Evolutionary conservation across 2,797 vertebrate species (phyloP).

Genomic region (Chaetodon trifasciatus): DNA sequence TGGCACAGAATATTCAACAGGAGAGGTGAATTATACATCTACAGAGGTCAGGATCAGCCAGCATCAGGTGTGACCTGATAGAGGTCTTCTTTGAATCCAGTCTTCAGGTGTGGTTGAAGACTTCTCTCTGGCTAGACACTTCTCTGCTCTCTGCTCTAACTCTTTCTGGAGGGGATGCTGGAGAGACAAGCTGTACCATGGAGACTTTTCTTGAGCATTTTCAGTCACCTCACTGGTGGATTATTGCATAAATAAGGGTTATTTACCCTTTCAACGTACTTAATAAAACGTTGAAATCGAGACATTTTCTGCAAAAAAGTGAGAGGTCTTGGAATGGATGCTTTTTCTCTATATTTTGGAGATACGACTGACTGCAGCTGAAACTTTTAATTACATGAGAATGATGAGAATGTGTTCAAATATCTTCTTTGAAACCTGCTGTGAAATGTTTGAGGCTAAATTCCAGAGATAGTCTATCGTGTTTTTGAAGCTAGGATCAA

Average conservation of each 20-base stretch:
- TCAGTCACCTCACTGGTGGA: not conserved
- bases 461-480: not conserved
- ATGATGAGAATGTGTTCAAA: constrained; percentile 17
- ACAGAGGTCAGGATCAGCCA: constrained; percentile 68
- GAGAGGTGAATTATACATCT: constrained; percentile 80
- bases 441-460: constrained; percentile 13
- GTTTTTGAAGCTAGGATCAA: constrained; percentile 25
- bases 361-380: not conserved
- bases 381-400: constrained; percentile 6
- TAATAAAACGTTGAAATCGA: not conserved
- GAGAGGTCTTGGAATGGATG: not conserved
- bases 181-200: not conserved
- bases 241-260: not conserved
- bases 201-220: constrained; percentile 21
- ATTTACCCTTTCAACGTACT: constrained; percentile 1
- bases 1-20: constrained; percentile 75
- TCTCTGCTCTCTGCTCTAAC: not conserved
- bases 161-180: not conserved
- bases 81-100: constrained; percentile 62
- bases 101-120: constrained; percentile 42
- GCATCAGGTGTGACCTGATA: constrained; percentile 71
- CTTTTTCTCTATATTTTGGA: not conserved
- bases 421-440: constrained; percentile 11
- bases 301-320: constrained; percentile 5
- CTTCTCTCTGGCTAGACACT: constrained; percentile 28